Percentiles rank a stretch among this genome's conserved stretches.
These are phyloP conservation scores for Acholoe squamosa DNA, from an alignment of 2,888 invertebrate species.

Conservation along the genomic window DNA sequence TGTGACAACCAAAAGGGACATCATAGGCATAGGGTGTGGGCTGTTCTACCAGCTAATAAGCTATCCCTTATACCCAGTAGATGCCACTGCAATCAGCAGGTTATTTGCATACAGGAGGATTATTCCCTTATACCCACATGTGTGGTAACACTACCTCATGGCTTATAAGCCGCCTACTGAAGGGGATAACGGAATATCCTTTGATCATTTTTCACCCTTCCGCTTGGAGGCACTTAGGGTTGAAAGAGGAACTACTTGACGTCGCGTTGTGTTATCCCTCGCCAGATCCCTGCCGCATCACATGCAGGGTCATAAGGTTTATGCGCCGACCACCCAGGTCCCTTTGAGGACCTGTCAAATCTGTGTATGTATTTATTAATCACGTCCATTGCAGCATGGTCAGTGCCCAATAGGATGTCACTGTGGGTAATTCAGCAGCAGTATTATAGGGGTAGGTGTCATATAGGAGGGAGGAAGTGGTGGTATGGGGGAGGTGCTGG, in stretches of 20 bases:
- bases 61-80: neutral
- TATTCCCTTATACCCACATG: conserved; percentile 1
- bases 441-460: conserved; percentile 5
- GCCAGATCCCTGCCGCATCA: neutral
- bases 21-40: neutral
- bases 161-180: neutral
- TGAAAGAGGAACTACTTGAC: neutral
- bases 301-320: neutral
- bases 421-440: neutral
- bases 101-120: neutral
- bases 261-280: neutral
- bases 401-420: neutral
- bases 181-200: neutral
- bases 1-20: neutral
- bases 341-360: conserved; percentile 11
- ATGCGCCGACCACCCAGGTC: neutral
- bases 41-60: too few relatives aligned
- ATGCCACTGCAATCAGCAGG: neutral
- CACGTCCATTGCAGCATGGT: neutral
- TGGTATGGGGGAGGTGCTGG: neutral
- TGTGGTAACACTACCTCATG: neutral
- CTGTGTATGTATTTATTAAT: neutral
- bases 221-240: neutral
- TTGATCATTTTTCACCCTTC: neutral
- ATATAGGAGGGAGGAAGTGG: too few relatives aligned